Conservation (phyloP, 2,113 vertebrate genomes). For the Chrysochloris asiatica region DNA sequence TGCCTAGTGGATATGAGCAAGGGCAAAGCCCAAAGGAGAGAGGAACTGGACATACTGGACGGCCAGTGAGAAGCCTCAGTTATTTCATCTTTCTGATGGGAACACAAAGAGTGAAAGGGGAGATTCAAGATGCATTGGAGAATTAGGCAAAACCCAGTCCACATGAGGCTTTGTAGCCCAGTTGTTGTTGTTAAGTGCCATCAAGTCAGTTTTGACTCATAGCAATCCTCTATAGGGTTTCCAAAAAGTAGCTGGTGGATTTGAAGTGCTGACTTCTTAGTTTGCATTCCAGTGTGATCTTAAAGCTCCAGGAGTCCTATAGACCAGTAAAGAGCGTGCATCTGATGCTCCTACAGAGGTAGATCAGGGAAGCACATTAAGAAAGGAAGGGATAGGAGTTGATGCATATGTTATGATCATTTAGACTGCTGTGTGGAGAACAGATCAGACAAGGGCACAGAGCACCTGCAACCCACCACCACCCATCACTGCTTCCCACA, state of each 20-base stretch:
- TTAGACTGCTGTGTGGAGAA: not conserved
- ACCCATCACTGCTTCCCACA: not conserved
- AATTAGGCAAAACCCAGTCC: not conserved
- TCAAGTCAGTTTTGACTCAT: no score
- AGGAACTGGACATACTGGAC: not conserved
- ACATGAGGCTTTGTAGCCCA: accelerated
- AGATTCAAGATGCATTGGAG: not conserved
- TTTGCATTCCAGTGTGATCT: no score
- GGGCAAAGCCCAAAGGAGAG: not conserved
- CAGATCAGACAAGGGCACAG: not conserved
- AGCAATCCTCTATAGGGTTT: no score
- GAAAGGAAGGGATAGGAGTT: not conserved
- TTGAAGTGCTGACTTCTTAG: no score
- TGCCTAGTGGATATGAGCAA: not conserved
- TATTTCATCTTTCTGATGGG: not conserved
- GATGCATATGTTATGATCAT: not conserved
- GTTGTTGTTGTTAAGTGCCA: no score
- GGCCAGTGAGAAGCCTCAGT: not conserved
- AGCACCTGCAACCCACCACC: not conserved
- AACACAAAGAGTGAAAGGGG: not conserved
- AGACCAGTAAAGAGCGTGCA: not conserved
- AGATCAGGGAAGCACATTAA: not conserved
- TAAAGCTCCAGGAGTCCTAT: no score
- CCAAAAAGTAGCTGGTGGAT: no score
- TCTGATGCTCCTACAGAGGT: not conserved